A percentile compares a stretch with the other conserved stretches of the same genome.
phyloP scores from a whole-genome alignment of 2,888 invertebrate species.

The Ectemnius continuus region DNA sequence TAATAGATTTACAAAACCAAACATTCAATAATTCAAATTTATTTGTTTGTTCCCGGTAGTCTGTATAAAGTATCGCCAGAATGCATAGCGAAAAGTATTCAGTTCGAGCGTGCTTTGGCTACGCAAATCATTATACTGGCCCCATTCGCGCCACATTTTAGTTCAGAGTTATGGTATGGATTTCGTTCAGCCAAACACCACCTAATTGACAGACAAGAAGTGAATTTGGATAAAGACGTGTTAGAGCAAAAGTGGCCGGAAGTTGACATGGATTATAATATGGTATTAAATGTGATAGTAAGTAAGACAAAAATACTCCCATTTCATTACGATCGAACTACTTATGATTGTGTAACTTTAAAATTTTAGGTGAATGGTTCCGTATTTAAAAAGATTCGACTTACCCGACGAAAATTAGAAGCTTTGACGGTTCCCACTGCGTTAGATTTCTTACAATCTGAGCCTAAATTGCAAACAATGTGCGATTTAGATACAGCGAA shows the following conservation, averaged over 20 bases:
- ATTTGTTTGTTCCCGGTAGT: conserved; percentile 48
- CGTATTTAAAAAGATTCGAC: conserved; percentile 79
- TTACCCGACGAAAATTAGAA: conserved; percentile 79
- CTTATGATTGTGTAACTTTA: conserved; percentile 2
- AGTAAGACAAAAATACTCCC: conserved; percentile 62
- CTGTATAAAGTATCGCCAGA: conserved; percentile 80
- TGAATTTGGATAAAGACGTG: conserved; percentile 85
- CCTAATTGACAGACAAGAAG: conserved; percentile 74
- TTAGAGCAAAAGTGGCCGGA: conserved; percentile 89
- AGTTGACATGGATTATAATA: conserved; percentile 84
- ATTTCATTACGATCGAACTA: conserved; percentile 1
- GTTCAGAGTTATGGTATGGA: conserved; percentile 93
- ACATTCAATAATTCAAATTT: background rate
- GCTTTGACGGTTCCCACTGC: conserved; percentile 80
- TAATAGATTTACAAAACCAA: background rate
- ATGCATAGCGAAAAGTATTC: conserved; percentile 82
- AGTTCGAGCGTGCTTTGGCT: conserved; percentile 89
- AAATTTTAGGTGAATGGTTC: conserved; percentile 79
- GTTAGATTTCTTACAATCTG: conserved; percentile 79
- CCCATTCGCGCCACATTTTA: conserved; percentile 94
- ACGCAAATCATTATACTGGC: conserved; percentile 90
- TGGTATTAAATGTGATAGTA: conserved; percentile 84
- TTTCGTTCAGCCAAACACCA: conserved; percentile 83
- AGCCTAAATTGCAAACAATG: conserved; percentile 63
- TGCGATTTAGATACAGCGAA: background rate